Evolutionary conservation across 1,140 invertebrate species (phyloP).

Genomic region (Ruditapes philippinarum): DNA sequence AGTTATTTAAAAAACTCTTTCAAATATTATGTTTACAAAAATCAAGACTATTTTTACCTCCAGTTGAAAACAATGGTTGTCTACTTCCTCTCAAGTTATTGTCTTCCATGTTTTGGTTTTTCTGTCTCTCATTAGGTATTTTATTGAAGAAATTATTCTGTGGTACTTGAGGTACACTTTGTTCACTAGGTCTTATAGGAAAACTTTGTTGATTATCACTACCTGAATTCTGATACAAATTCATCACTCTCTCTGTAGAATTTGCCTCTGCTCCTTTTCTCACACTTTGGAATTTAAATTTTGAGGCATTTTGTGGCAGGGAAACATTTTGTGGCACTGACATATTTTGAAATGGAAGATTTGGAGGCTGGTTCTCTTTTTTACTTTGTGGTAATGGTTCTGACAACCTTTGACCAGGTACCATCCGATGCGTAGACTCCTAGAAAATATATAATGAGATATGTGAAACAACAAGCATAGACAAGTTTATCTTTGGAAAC

Average conservation of each 20-base stretch:
- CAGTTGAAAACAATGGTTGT: slow-evolving; percentile 14
- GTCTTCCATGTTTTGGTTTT: neutral
- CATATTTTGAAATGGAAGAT: neutral
- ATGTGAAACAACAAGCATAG: no score
- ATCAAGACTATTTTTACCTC: neutral
- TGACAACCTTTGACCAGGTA: slow-evolving; percentile 18
- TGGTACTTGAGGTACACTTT: neutral
- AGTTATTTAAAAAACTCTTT: no score
- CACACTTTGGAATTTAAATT: neutral
- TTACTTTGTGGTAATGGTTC: slow-evolving; percentile 1
- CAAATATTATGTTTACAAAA: no score
- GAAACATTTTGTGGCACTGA: neutral
- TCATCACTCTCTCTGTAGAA: slow-evolving; percentile 1
- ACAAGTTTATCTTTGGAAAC: no score
- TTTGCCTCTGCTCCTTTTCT: neutral
- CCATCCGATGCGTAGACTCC: neutral
- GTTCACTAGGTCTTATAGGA: neutral
- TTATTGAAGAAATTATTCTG: neutral
- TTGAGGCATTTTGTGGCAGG: neutral
- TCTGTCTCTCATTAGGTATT: neutral
- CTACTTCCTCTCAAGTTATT: neutral
- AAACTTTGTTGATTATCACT: neutral
- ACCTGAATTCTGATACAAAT: neutral
- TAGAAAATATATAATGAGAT: no score
- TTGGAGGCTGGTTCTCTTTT: neutral